Evolutionary conservation across 2,113 vertebrate genomes (phyloP).

Genomic region (Eupsittula cactorum): DNA sequence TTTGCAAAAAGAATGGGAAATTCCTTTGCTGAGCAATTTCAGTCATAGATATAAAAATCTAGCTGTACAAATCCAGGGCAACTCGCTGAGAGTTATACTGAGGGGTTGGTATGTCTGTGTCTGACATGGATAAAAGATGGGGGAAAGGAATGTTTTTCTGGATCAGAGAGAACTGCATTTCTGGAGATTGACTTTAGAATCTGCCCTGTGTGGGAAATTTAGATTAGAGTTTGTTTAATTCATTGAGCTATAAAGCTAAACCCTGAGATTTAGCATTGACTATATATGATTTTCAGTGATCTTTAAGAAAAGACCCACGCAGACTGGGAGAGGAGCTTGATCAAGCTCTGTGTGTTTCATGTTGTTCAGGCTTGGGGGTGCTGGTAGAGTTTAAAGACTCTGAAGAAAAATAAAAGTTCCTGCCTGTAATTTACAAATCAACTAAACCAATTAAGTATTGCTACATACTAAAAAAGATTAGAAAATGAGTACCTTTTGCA

Average conservation of each 20-base stretch:
- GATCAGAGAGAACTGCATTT: background rate
- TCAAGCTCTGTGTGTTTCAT: background rate
- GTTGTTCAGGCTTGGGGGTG: background rate
- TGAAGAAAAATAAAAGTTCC: background rate
- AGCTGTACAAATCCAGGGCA: background rate
- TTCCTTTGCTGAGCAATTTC: background rate
- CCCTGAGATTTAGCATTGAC: background rate
- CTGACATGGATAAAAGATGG: background rate
- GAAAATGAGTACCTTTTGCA: background rate
- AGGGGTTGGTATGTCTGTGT: accelerated
- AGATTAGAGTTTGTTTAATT: background rate
- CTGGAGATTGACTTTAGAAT: background rate
- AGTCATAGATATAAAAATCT: background rate
- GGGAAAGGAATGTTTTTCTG: background rate
- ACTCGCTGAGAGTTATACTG: background rate
- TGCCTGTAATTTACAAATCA: background rate
- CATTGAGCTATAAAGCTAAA: background rate
- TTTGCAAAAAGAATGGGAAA: background rate
- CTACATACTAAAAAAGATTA: background rate
- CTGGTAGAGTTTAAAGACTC: background rate
- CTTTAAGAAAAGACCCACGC: background rate
- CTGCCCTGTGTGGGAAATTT: background rate
- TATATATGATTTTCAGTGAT: background rate
- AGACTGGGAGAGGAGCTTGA: background rate
- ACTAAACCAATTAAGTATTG: background rate